Percentiles rank a stretch among this genome's conserved stretches.
These are phyloP conservation scores for Meghimatium bilineatum DNA, from an alignment of 2,888 invertebrate genomes.

Conservation along the genomic window DNA sequence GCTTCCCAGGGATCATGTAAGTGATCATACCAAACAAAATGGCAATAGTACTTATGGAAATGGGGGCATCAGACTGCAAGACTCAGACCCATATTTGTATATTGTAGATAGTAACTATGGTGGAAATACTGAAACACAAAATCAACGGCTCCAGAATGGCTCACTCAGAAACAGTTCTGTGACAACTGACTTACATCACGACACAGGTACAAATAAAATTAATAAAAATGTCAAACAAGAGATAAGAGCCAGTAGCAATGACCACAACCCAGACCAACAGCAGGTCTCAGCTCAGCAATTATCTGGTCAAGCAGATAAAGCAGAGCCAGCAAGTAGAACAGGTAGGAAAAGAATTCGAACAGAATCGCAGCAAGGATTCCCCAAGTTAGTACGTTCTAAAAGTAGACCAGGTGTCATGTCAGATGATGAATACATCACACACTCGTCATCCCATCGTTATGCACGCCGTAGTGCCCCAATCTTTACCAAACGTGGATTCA, in stretches of 20 bases:
- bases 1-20: background rate
- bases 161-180: background rate
- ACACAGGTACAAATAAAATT: background rate
- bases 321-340: background rate
- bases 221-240: background rate
- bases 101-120: background rate
- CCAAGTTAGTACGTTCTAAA: background rate
- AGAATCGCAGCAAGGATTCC: background rate
- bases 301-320: background rate
- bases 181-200: background rate
- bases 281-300: background rate
- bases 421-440: conserved; percentile 14
- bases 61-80: background rate
- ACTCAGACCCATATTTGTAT: background rate
- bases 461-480: conserved; percentile 33
- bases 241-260: background rate
- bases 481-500: conserved; percentile 30
- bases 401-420: background rate
- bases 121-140: background rate
- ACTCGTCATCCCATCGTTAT: background rate
- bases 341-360: background rate
- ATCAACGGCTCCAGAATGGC: background rate
- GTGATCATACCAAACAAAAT: background rate
- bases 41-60: background rate
- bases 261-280: background rate